Evolutionary conservation across 2,888 invertebrate species (phyloP).

Genomic region (Imbricaverruca yamaguchii): DNA sequence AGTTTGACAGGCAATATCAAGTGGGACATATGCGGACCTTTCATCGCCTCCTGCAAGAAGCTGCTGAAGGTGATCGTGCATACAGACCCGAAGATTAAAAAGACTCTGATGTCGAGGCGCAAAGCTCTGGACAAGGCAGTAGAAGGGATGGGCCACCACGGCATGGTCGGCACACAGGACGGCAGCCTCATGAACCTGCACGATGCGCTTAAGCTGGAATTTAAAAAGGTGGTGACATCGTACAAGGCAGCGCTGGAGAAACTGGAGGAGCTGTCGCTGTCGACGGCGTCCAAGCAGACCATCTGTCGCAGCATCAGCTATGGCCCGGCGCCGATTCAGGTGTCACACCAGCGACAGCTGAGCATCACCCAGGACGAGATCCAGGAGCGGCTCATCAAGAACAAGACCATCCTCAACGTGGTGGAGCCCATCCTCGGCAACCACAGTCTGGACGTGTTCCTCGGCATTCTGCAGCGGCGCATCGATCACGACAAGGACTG

Average conservation of each 20-base stretch:
- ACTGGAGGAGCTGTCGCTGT: slow-evolving; percentile 53
- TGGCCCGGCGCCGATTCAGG: slow-evolving; percentile 62
- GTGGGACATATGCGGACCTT: slow-evolving; percentile 41
- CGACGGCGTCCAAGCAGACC: slow-evolving; percentile 37
- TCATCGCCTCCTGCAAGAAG: slow-evolving; percentile 43
- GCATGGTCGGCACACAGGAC: slow-evolving; percentile 56
- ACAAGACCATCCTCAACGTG: slow-evolving; percentile 70
- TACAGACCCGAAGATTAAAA: slow-evolving; percentile 51
- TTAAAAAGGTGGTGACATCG: slow-evolving; percentile 72
- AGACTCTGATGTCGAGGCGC: slow-evolving; percentile 58
- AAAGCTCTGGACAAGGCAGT: slow-evolving; percentile 74
- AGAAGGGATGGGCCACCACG: slow-evolving; percentile 75
- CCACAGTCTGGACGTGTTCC: slow-evolving; percentile 66
- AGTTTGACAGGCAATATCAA: slow-evolving; percentile 35
- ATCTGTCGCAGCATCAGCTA: slow-evolving; percentile 43
- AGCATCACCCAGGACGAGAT: slow-evolving; percentile 77
- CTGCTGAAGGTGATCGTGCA: slow-evolving; percentile 46
- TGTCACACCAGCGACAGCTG: slow-evolving; percentile 80
- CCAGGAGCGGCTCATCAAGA: slow-evolving; percentile 81
- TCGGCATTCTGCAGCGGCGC: slow-evolving; percentile 60
- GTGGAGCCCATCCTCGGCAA: slow-evolving; percentile 67
- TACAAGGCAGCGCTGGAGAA: slow-evolving; percentile 81
- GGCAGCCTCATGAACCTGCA: slow-evolving; percentile 46
- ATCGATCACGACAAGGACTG: slow-evolving; percentile 89
- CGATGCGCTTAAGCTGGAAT: slow-evolving; percentile 51